Percentiles rank a stretch among this genome's conserved stretches.
These are phyloP conservation scores for Carlito syrichta DNA, from an alignment of 2,113 vertebrate species.

Conservation along the genomic window DNA sequence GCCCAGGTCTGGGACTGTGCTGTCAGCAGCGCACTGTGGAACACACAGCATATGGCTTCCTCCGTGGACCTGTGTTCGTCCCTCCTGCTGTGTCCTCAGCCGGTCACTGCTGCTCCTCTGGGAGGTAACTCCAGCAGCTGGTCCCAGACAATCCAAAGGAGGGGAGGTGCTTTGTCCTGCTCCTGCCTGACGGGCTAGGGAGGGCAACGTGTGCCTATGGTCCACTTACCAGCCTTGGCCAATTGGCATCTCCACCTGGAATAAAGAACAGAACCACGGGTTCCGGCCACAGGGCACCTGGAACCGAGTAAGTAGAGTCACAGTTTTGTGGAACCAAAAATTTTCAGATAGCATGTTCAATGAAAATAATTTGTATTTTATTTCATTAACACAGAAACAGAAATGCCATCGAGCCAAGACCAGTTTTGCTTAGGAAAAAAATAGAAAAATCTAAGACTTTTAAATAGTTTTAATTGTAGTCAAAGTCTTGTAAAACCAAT, in stretches of 20 bases:
- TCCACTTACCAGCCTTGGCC: conserved; percentile 59
- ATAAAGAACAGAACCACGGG: conserved; percentile 23
- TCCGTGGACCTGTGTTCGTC: conserved; percentile 80
- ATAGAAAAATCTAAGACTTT: not conserved
- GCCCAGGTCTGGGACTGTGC: conserved; percentile 73
- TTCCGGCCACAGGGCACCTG: not conserved
- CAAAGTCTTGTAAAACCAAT: conserved; percentile 10
- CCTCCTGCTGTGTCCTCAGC: conserved; percentile 75
- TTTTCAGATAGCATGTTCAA: not conserved
- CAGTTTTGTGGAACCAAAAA: not conserved
- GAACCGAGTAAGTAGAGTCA: not conserved
- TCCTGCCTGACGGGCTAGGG: conserved; percentile 57
- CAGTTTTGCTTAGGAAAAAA: not conserved
- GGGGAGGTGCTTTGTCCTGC: conserved; percentile 77
- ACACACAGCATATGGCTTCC: conserved; percentile 80
- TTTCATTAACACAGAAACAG: not conserved
- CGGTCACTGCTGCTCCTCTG: conserved; percentile 78
- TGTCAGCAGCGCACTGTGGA: conserved; percentile 68
- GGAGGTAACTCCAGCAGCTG: conserved; percentile 82
- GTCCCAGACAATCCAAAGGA: conserved; percentile 77
- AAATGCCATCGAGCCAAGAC: not conserved
- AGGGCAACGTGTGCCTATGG: conserved; percentile 58
- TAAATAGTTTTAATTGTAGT: conserved; percentile 11
- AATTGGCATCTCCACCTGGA: conserved; percentile 11
- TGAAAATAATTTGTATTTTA: conserved; percentile 43